Percentiles rank a stretch among this genome's conserved stretches.
phyloP scores from a whole-genome alignment of 2,888 invertebrate species.

The Calliscelio sp. region DNA sequence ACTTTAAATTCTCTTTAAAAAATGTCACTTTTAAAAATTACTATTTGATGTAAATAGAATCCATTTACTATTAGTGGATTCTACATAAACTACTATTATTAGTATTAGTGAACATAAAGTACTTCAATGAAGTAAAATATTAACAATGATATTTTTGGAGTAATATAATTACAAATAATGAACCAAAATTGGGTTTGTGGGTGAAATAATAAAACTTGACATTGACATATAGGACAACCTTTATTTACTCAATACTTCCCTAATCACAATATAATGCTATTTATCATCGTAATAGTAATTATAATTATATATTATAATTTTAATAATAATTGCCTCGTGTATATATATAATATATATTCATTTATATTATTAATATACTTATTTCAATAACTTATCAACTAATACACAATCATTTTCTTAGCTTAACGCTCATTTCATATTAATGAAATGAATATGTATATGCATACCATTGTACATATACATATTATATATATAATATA shows the following conservation, averaged over 20 bases:
- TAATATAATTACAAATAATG: too few species aligned
- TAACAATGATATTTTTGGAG: too few species aligned
- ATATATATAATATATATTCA: constrained; percentile 79
- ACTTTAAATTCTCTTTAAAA: too few species aligned
- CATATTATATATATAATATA: constrained; percentile 77
- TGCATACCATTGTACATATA: constrained; percentile 75
- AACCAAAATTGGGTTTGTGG: too few species aligned
- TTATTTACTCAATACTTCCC: constrained; percentile 84
- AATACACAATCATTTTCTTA: constrained; percentile 82
- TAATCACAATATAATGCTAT: constrained; percentile 84
- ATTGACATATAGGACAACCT: constrained; percentile 84
- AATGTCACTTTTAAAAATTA: too few species aligned
- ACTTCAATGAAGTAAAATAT: too few species aligned
- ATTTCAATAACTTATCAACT: constrained; percentile 81
- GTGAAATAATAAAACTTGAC: constrained; percentile 37
- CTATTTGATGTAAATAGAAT: too few species aligned
- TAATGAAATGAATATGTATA: constrained; percentile 73
- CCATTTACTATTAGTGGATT: too few species aligned
- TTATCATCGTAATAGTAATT: constrained; percentile 82
- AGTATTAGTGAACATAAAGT: too few species aligned
- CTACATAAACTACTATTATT: too few species aligned
- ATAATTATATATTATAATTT: constrained; percentile 80
- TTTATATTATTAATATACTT: constrained; percentile 82
- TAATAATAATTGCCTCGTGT: constrained; percentile 75
- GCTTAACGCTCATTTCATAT: constrained; percentile 75